These are phyloP conservation scores for Steatocranus sp. DNA, from an alignment of 2,797 vertebrate species.

Conservation along the genomic window DNA sequence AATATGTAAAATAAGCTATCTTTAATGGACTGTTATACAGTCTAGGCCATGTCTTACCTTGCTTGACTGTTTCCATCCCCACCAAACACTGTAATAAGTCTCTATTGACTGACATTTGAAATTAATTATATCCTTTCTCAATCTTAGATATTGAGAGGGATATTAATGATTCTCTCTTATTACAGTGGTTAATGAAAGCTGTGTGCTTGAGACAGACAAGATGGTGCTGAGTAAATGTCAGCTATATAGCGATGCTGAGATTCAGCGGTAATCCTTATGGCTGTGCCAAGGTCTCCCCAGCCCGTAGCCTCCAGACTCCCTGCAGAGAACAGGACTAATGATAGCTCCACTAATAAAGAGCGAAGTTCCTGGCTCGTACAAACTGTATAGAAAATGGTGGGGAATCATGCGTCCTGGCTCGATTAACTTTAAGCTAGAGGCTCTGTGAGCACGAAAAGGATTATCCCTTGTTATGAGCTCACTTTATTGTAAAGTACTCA, in stretches of 20 bases:
- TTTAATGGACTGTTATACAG: not conserved
- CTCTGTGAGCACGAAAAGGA: conserved; percentile 50
- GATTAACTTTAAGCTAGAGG: conserved; percentile 58
- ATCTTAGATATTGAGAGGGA: conserved; percentile 36
- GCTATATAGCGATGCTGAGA: conserved; percentile 15
- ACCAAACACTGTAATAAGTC: conserved; percentile 13
- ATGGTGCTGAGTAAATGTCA: conserved; percentile 64
- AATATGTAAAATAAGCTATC: not conserved
- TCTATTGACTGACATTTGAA: conserved; percentile 57
- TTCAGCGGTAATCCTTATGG: conserved; percentile 53
- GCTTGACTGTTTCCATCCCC: not conserved
- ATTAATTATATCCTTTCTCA: conserved; percentile 46
- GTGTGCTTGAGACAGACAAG: conserved; percentile 61
- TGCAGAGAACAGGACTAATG: conserved; percentile 54
- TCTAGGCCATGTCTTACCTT: not conserved
- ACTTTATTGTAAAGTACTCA: conserved; percentile 44
- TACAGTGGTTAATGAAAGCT: conserved; percentile 57
- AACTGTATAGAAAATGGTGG: conserved; percentile 49
- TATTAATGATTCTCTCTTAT: conserved; percentile 58
- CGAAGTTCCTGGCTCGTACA: conserved; percentile 31
- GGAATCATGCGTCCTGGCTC: conserved; percentile 24
- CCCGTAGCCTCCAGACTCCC: conserved; percentile 54
- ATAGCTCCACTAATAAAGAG: conserved; percentile 63
- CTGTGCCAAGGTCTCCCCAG: conserved; percentile 50
- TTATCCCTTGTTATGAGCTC: conserved; percentile 56